Conservation (phyloP, 2,888 invertebrate genomes). For the Tinea semifulvella region DNA sequence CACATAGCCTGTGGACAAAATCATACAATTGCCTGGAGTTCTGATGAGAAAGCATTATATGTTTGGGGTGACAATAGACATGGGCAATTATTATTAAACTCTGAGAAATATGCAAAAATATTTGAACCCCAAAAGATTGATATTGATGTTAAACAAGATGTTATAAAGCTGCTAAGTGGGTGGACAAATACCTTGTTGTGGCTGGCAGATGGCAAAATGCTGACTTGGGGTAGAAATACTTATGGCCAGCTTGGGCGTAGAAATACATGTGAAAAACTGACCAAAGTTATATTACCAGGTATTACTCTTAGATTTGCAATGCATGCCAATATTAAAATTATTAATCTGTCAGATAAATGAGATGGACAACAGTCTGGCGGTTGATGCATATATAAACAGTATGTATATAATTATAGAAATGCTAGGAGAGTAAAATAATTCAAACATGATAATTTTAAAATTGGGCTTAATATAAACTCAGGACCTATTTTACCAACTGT, state of each 20-base stretch:
- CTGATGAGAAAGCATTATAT: constrained; percentile 67
- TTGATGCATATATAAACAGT: no score
- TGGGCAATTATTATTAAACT: constrained; percentile 75
- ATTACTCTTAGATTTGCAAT: constrained; percentile 20
- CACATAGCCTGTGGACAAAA: constrained; percentile 83
- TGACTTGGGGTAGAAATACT: constrained; percentile 82
- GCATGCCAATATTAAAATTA: no score
- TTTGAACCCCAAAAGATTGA: constrained; percentile 64
- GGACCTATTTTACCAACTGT: no score
- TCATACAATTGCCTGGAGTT: constrained; percentile 72
- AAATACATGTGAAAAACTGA: constrained; percentile 34
- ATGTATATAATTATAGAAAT: no score
- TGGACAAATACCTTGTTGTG: constrained; percentile 82
- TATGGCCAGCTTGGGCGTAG: constrained; percentile 78
- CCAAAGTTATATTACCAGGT: constrained; percentile 46
- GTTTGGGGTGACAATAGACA: constrained; percentile 87
- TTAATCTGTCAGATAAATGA: no score
- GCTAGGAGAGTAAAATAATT: no score
- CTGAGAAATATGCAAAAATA: constrained; percentile 55
- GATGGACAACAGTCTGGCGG: no score
- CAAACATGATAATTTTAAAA: no score
- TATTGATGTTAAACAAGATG: constrained; percentile 60
- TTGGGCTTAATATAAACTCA: no score
- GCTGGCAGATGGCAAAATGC: constrained; percentile 69
- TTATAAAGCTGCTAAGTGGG: constrained; percentile 71